phyloP scores from a whole-genome alignment of 1,140 invertebrate species.

The Euschistus heros region DNA sequence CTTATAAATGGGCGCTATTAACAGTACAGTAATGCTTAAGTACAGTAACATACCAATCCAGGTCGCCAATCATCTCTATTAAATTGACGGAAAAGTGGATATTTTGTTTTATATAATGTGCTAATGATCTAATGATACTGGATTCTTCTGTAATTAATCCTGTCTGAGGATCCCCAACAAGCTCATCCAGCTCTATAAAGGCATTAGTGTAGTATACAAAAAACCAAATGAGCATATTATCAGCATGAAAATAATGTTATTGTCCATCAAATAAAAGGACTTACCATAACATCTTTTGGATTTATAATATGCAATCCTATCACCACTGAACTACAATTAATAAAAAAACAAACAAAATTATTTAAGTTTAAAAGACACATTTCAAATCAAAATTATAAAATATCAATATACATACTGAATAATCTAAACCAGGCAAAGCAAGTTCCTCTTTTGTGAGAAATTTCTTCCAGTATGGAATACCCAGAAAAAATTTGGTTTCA shows the following conservation, averaged over 20 bases:
- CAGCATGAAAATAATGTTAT: neutral
- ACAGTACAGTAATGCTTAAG: too few species aligned
- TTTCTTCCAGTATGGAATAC: conserved; percentile 49
- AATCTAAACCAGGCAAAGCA: conserved; percentile 52
- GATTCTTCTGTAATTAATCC: conserved; percentile 67
- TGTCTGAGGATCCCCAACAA: conserved; percentile 60
- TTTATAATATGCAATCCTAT: conserved; percentile 61
- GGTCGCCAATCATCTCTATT: conserved; percentile 51
- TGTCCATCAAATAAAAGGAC: conserved; percentile 18
- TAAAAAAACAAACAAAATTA: conserved; percentile 38
- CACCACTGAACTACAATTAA: conserved; percentile 31
- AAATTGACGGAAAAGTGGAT: conserved; percentile 47
- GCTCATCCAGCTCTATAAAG: conserved; percentile 58
- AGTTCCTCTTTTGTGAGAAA: conserved; percentile 41
- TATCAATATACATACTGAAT: conserved; percentile 34
- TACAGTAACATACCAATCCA: conserved; percentile 56
- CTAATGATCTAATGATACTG: conserved; percentile 57
- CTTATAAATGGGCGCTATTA: too few species aligned
- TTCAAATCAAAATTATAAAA: neutral
- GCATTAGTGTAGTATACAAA: too few species aligned
- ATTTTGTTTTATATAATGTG: conserved; percentile 50
- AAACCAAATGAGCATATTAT: too few species aligned
- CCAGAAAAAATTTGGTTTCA: conserved; percentile 67
- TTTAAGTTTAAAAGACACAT: conserved; percentile 33
- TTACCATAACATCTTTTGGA: conserved; percentile 58